Conservation (phyloP, 2,888 invertebrate genomes). For the Melieria crassipennis region DNA sequence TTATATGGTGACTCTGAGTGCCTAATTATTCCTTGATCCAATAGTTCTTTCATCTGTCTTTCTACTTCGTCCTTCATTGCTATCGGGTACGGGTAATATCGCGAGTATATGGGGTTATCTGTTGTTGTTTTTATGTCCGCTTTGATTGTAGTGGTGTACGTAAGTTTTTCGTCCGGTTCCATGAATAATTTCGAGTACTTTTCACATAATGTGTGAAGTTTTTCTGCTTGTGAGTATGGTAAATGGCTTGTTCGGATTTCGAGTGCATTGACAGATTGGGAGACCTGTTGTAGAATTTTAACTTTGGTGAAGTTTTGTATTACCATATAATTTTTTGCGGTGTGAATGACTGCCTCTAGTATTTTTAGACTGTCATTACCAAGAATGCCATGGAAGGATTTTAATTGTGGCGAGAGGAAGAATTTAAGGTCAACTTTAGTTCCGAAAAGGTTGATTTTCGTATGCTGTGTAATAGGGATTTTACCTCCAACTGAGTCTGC, state of each 20-base stretch:
- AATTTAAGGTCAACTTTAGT: slow-evolving; percentile 18
- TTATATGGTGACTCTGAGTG: slow-evolving; percentile 11
- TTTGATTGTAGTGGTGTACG: background rate
- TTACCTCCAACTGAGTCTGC: slow-evolving; percentile 16
- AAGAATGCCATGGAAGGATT: slow-evolving; percentile 20
- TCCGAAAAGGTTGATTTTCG: slow-evolving; percentile 12
- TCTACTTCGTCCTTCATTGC: slow-evolving; percentile 22
- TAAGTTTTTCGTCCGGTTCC: slow-evolving; percentile 3
- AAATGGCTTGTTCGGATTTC: slow-evolving; percentile 25
- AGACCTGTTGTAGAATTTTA: slow-evolving; percentile 13
- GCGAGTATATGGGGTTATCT: background rate
- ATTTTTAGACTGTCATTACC: slow-evolving; percentile 17
- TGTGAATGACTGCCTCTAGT: slow-evolving; percentile 21
- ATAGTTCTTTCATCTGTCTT: slow-evolving; percentile 20
- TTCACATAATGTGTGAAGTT: slow-evolving; percentile 15
- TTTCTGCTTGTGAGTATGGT: slow-evolving; percentile 17
- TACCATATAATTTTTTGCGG: slow-evolving; percentile 17
- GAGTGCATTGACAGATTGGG: slow-evolving; percentile 15
- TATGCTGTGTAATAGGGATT: slow-evolving; percentile 12
- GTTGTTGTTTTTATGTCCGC: slow-evolving; percentile 22
- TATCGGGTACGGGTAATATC: slow-evolving; percentile 8
- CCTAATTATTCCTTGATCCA: slow-evolving; percentile 17
- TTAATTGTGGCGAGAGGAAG: slow-evolving; percentile 20
- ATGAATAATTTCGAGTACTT: slow-evolving; percentile 13
- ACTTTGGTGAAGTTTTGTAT: slow-evolving; percentile 8